Evolutionary conservation across 2,888 invertebrate genomes (phyloP).

Genomic region (Mythimna ferrago): DNA sequence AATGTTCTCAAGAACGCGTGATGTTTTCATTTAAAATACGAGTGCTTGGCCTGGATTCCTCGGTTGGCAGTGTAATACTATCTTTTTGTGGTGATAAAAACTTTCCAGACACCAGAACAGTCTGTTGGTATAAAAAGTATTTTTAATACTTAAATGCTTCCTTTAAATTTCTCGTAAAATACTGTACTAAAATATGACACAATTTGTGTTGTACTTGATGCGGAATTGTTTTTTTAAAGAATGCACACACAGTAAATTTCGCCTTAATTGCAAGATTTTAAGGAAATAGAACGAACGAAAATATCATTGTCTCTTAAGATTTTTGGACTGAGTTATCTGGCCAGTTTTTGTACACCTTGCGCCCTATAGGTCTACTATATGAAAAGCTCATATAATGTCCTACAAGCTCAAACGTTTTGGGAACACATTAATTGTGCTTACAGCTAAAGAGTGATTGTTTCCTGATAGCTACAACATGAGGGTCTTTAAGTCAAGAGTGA

Average conservation of each 20-base stretch:
- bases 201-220: neutral
- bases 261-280: too few relatives aligned
- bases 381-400: too few relatives aligned
- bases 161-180: conserved; percentile 32
- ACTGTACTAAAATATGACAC: conserved; percentile 5
- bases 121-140: conserved; percentile 26
- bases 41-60: conserved; percentile 48
- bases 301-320: too few relatives aligned
- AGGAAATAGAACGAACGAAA: neutral
- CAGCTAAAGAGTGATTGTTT: too few relatives aligned
- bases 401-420: too few relatives aligned
- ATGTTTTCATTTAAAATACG: conserved; percentile 48
- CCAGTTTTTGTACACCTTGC: too few relatives aligned
- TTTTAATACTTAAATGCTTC: conserved; percentile 27
- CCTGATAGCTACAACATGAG: too few relatives aligned
- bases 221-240: neutral
- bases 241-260: neutral
- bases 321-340: too few relatives aligned
- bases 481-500: too few relatives aligned
- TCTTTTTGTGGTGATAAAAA: conserved; percentile 40
- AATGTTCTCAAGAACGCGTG: conserved; percentile 36
- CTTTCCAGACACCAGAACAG: conserved; percentile 27
- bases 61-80: conserved; percentile 21
- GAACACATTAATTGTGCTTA: too few relatives aligned
- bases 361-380: too few relatives aligned